Evolutionary conservation across 1,140 invertebrate species (phyloP).

Genomic region (Drosophila pseudoananassae): DNA sequence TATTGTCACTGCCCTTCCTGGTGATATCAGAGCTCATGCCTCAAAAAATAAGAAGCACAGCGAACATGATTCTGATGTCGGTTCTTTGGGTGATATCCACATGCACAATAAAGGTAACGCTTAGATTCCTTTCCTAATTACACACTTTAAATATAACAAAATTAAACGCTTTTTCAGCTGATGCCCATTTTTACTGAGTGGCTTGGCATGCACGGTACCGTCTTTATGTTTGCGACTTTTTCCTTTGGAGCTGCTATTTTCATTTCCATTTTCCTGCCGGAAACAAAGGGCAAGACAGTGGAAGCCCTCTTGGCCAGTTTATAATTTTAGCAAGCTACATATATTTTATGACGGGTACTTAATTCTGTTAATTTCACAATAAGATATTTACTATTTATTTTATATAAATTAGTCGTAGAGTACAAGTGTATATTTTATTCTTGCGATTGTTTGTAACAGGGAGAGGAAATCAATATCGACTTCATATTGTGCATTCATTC

Average conservation of each 20-base stretch:
- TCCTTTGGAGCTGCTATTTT: slow-evolving; percentile 63
- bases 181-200: slow-evolving; percentile 46
- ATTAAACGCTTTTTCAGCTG: slow-evolving; percentile 24
- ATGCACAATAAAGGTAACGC: slow-evolving; percentile 58
- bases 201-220: slow-evolving; percentile 68
- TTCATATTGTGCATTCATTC: too few species aligned
- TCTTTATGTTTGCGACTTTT: slow-evolving; percentile 67
- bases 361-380: not conserved
- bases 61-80: slow-evolving; percentile 64
- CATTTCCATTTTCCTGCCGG: slow-evolving; percentile 85
- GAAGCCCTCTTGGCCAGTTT: slow-evolving; percentile 86
- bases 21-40: slow-evolving; percentile 77
- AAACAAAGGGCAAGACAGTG: slow-evolving; percentile 91
- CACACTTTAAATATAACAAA: not conserved
- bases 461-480: too few species aligned
- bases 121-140: not conserved
- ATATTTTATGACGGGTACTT: not conserved
- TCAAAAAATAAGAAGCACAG: slow-evolving; percentile 67
- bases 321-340: slow-evolving; percentile 34
- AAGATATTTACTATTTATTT: too few species aligned
- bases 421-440: too few species aligned
- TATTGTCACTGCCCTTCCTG: slow-evolving; percentile 72
- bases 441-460: too few species aligned
- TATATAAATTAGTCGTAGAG: too few species aligned
- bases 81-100: slow-evolving; percentile 65